These are phyloP conservation scores for Eupithecia exiguata DNA, from an alignment of 2,888 invertebrate species.

Conservation along the genomic window DNA sequence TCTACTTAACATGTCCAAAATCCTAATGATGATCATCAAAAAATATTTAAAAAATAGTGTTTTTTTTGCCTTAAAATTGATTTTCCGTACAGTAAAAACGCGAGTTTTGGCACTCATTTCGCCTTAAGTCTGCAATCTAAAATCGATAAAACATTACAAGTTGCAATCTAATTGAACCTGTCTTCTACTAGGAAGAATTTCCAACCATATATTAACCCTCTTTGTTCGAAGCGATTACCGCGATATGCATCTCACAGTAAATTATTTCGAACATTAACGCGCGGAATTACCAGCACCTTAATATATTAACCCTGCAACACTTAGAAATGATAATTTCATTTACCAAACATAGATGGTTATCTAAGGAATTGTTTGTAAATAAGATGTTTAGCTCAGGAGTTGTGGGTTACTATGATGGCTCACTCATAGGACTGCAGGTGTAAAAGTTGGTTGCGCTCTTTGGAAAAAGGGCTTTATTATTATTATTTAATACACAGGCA, in stretches of 20 bases:
- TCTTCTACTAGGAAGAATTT: background rate
- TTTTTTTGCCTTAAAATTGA: too few species aligned
- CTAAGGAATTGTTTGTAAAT: conserved; percentile 54
- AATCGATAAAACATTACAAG: background rate
- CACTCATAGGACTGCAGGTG: background rate
- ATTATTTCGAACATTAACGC: conserved; percentile 73
- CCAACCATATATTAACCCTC: conserved; percentile 3
- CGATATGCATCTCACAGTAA: conserved; percentile 66
- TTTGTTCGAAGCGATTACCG: conserved; percentile 66
- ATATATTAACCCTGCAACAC: conserved; percentile 65
- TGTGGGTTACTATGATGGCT: background rate
- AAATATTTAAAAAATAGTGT: too few species aligned
- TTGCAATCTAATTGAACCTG: background rate
- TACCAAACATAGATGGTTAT: conserved; percentile 67
- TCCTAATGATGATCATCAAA: too few species aligned
- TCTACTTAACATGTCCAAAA: too few species aligned
- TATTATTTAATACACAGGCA: too few species aligned
- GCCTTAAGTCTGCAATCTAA: background rate
- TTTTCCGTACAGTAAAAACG: too few species aligned
- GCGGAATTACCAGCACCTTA: conserved; percentile 64
- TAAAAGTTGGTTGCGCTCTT: background rate
- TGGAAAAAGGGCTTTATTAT: background rate
- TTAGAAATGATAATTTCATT: conserved; percentile 71
- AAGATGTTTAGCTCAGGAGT: conserved; percentile 29
- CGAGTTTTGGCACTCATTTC: too few species aligned